These are phyloP conservation scores for Taenaris catops DNA, from an alignment of 2,888 invertebrate species.

Conservation along the genomic window DNA sequence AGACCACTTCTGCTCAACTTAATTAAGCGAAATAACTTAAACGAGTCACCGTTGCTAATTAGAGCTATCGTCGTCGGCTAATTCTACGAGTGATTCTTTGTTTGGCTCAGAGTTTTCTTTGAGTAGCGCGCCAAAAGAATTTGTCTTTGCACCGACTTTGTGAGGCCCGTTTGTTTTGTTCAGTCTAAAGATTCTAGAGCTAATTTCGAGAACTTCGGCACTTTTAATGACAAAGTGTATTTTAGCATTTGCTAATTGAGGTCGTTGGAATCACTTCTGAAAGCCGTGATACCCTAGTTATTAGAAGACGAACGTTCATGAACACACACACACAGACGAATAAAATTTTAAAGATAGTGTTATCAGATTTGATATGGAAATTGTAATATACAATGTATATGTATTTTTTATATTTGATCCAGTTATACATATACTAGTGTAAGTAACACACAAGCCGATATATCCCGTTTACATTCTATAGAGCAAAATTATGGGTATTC, in stretches of 20 bases:
- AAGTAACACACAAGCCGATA: no score
- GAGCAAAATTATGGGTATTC: no score
- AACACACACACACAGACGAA: no score
- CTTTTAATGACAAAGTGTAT: background rate
- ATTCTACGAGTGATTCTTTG: conserved; percentile 74
- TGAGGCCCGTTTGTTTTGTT: conserved; percentile 67
- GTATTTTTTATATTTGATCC: no score
- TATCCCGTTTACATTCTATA: no score
- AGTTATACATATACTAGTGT: no score
- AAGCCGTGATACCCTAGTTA: no score
- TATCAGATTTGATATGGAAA: no score
- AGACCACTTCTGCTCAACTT: conserved; percentile 77
- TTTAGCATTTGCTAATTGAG: no score
- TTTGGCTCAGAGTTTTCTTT: conserved; percentile 69
- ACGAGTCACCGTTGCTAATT: conserved; percentile 76
- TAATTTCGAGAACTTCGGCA: conserved; percentile 19
- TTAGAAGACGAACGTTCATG: no score
- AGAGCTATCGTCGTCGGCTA: conserved; percentile 73
- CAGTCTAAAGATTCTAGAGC: conserved; percentile 36
- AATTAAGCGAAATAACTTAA: conserved; percentile 80
- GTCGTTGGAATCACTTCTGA: background rate
- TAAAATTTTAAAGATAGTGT: no score
- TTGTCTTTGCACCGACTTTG: conserved; percentile 74
- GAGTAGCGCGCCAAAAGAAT: conserved; percentile 72
- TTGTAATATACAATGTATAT: no score